Evolutionary conservation across 2,113 vertebrate species (phyloP).

Genomic region (Candoia aspera): DNA sequence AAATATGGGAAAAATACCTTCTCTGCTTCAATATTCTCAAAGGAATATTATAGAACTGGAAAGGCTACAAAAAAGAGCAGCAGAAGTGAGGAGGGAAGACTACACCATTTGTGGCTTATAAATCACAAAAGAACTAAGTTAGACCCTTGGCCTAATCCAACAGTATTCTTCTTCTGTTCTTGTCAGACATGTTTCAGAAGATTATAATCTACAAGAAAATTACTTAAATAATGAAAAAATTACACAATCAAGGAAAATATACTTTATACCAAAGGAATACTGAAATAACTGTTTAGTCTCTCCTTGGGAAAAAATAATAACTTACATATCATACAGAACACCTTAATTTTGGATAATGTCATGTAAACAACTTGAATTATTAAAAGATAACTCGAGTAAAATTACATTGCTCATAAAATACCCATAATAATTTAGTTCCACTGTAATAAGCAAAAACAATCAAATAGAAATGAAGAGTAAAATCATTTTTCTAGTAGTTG

Average conservation of each 20-base stretch:
- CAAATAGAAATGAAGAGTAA: neutral
- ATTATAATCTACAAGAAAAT: neutral
- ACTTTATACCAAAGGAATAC: neutral
- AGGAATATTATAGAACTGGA: neutral
- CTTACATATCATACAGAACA: neutral
- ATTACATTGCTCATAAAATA: neutral
- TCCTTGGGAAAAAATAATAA: neutral
- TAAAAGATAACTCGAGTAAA: neutral
- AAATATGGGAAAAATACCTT: neutral
- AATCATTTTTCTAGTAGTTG: neutral
- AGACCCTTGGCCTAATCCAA: neutral
- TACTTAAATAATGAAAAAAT: neutral
- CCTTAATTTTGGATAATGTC: neutral
- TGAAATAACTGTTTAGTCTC: neutral
- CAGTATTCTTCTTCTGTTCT: neutral
- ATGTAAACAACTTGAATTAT: neutral
- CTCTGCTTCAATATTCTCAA: neutral
- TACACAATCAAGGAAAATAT: neutral
- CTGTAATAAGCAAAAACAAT: neutral
- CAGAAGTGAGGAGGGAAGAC: neutral
- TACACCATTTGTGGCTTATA: too few species aligned
- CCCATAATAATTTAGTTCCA: neutral
- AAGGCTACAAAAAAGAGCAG: neutral
- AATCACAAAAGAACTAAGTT: too few species aligned
- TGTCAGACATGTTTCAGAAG: neutral